Base-by-base conservation (phyloP, 2,113 vertebrate genomes). In the Cochlearius cochlearius region DNA sequence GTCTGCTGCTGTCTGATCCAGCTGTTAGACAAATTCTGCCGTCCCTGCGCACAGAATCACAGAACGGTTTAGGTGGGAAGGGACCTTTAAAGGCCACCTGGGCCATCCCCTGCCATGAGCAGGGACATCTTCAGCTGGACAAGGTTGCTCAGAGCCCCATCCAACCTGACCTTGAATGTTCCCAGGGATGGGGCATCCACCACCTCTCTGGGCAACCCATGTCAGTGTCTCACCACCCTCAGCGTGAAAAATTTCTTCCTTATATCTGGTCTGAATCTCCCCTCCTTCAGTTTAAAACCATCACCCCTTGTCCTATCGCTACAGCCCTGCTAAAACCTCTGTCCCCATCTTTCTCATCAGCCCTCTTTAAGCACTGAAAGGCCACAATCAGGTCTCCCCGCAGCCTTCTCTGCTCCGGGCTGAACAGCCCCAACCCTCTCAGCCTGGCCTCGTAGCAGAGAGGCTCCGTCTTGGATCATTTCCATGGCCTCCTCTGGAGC, bases 71-170 rank as follows among this genome's bases (percentile, higher is more conserved):
- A 45, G 23, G 45, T 34, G 2, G 45, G 47, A 55, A 89, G 5
- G 3, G 4, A 25, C 20, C 26, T n/a, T 21, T 3, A 22, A 7
- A 56, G 1, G 0, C 0, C 68, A 74, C 4, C 23, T 1, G 0
- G 2, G n/a, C 0, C 50, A 38, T 20, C 4, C 16, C 11, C 12
- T 55, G 50, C 72, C 3, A 5, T 3, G 32, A 11, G 17, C 77
- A 90, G 72, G 39, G 43, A 52, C 84, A 56, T 0, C 26, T 85
- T 0, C 29, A 39, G 32, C 19, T 1, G 0, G 5, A 25, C 0
- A 74, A 91, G 36, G 39, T 0, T 15, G 53, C n/a, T 62, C 64
- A 74, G 15, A 68, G 7, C 34, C 34, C 32, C 0, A 0, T 66
- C 56, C 83, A 78, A 0, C 38, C 69, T 53, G 59, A 5, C 6